Percentiles rank a stretch among this genome's conserved stretches.
Conservation (phyloP, 2,888 invertebrate genomes). For the Scelioninae gen. 1 region DNA sequence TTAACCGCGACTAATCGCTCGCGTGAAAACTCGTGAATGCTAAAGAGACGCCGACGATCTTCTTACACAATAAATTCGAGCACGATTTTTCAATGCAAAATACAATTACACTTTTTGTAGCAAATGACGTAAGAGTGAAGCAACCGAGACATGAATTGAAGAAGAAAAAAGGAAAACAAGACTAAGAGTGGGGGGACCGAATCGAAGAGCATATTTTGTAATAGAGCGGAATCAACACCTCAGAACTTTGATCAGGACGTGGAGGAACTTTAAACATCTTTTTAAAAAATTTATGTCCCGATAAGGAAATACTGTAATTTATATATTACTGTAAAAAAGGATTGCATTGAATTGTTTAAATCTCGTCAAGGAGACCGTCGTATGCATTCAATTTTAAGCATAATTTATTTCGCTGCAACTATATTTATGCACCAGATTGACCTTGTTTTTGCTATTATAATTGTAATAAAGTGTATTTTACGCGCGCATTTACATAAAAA, state of each 20-base stretch:
- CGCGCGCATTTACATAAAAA: constrained; percentile 21
- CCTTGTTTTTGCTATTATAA: constrained; percentile 66
- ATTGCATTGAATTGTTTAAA: constrained; percentile 64
- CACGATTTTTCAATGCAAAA: constrained; percentile 15
- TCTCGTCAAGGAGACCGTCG: constrained; percentile 59
- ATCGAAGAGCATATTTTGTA: no score
- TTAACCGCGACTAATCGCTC: constrained; percentile 52
- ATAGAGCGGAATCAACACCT: no score
- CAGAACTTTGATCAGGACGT: no score
- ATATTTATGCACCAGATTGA: constrained; percentile 60
- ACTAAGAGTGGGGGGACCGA: no score
- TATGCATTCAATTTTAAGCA: constrained; percentile 54
- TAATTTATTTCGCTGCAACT: constrained; percentile 64
- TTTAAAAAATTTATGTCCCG: constrained; percentile 24
- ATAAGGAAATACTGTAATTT: constrained; percentile 51
- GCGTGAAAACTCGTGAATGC: constrained; percentile 53
- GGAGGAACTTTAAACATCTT: constrained; percentile 12
- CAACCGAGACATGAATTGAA: constrained; percentile 6
- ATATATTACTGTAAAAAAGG: constrained; percentile 44
- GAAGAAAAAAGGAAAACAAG: neutral
- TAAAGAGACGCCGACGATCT: constrained; percentile 12
- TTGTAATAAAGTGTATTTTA: constrained; percentile 51
- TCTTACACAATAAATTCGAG: constrained; percentile 46
- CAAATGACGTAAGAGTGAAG: constrained; percentile 24
- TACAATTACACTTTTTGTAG: constrained; percentile 15